Evolutionary conservation across 2,888 invertebrate genomes (phyloP), one percentile per base, ranked within the genome.

Genomic region (Eurytoma californica): DNA sequence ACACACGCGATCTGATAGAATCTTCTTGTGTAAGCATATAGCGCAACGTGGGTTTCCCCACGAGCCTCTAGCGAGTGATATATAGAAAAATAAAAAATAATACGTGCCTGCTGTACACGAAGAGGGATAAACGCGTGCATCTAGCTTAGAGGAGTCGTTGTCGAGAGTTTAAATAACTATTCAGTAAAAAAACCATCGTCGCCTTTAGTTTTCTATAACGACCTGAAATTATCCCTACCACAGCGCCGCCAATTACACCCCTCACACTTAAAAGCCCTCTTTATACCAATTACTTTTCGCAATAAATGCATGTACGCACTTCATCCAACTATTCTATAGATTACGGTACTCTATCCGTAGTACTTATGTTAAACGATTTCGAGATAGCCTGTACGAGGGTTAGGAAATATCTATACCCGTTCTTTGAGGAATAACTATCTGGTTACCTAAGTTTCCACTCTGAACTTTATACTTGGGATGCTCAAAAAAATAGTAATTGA

Each of bases 21-120:
- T 72, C 63, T 72, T 75, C 66, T 76, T 73, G 68, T 73, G 68
- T 24, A 73, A 74, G 70, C 70, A 79, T 70, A 20, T 12, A 39
- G 49, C 58, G 69, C 61, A 18, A 58, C 63, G 53, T 65, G 79
- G 66, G 60, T 60, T 63, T 66, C 12, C n/a, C 20, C 24, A 14
- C 13, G 16, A 85, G 86, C 86, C 86, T 86, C 86, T 85, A 89
- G 89, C 88, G 82, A 83, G 89, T 90, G 88, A 90, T 89, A 89
- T 61, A 39, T 60, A 60, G 24, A 63, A 87, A 85, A 81, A 70
- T 68, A 51, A 77, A 61, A 72, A 70, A 57, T 87, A 87, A 90
- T 87, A 89, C 88, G 90, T 90, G 90, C 90, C 90, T 90, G 90
- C 88, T 89, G 39, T 39, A 87, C 86, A 87, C 83, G 83, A 89